phyloP scores from a whole-genome alignment of 2,113 vertebrate genomes.

The Ageneiosus marmoratus region DNA sequence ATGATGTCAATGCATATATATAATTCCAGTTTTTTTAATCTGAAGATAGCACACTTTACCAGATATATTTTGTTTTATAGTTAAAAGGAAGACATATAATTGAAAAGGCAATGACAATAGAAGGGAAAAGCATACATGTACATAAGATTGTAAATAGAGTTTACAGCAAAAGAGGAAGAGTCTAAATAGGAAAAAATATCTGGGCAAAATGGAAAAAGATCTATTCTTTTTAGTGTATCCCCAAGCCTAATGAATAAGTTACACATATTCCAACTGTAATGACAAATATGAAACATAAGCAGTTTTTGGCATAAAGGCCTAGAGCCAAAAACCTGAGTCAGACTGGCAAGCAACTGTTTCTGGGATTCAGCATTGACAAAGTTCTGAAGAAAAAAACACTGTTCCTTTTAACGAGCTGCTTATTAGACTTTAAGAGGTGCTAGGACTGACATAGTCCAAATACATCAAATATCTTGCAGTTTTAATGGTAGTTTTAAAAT shows the following conservation, averaged over 20 bases:
- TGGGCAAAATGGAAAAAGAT: not conserved
- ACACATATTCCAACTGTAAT: not conserved
- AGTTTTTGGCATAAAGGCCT: not conserved
- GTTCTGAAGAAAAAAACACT: not conserved
- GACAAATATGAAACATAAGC: not conserved
- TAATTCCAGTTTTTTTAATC: not conserved
- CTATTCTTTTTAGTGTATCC: not conserved
- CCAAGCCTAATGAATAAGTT: not conserved
- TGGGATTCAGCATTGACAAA: not conserved
- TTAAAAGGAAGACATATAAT: not conserved
- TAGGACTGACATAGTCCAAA: not conserved
- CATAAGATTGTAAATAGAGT: not conserved
- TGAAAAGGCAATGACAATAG: not conserved
- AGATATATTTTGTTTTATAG: not conserved
- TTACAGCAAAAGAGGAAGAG: not conserved
- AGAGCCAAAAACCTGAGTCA: not conserved
- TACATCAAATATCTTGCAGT: not conserved
- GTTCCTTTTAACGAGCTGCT: slow-evolving; percentile 19
- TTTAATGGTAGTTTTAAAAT: not conserved
- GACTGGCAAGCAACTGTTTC: not conserved
- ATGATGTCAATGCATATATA: too few species aligned
- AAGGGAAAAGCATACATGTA: not conserved
- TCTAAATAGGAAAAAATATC: not conserved
- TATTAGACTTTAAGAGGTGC: not conserved
- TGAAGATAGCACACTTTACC: not conserved